Base-by-base conservation (phyloP, 1,140 invertebrate genomes). In the Lordiphosa stackelbergi region DNA sequence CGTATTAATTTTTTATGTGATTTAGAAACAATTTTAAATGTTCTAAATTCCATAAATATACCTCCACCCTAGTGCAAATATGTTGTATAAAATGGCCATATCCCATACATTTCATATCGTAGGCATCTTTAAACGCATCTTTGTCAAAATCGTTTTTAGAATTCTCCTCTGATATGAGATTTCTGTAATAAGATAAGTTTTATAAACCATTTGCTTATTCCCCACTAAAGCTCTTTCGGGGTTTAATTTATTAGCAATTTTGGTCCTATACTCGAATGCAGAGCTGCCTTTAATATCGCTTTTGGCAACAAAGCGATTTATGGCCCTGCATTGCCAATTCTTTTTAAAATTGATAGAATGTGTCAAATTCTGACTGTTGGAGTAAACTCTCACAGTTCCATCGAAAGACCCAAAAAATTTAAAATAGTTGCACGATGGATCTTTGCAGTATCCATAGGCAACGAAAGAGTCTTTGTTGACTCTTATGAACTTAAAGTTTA, bases 101-200 rank as follows among this genome's bases (percentile, higher is more conserved):
- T 28, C 19, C 8, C 10, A 10, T 43, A 10, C 19, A 3, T 10
- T 28, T 19, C 16, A 19, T 42, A 7, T 22, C 8, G 13, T 19
- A 42, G 16, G 40, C 10, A 11, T 38, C 37, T n/a, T n/a, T 38
- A 38, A 38, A 43, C 24, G 19, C 41, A 43, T 43, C 13, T 24
- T 42, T n/a, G n/a, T n/a, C n/a, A n/a, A n/a, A n/a, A n/a, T n/a
- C n/a, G n/a, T n/a, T n/a, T n/a, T n/a, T n/a, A n/a, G n/a, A n/a
- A n/a, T n/a, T n/a, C n/a, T n/a, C n/a, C n/a, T n/a, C n/a, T n/a
- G n/a, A n/a, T n/a, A n/a, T n/a, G n/a, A n/a, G 2, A 22, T 43
- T 43, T 22, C 41, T 10, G 24, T 43, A 43, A 43, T 24, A 22
- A 1, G 41, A 43, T 22, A 43, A 43, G 10, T 16, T 3, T n/a